Percentiles rank a stretch among this genome's conserved stretches.
phyloP scores from a whole-genome alignment of 2,797 vertebrate species.

The Fistularia commersonii region DNA sequence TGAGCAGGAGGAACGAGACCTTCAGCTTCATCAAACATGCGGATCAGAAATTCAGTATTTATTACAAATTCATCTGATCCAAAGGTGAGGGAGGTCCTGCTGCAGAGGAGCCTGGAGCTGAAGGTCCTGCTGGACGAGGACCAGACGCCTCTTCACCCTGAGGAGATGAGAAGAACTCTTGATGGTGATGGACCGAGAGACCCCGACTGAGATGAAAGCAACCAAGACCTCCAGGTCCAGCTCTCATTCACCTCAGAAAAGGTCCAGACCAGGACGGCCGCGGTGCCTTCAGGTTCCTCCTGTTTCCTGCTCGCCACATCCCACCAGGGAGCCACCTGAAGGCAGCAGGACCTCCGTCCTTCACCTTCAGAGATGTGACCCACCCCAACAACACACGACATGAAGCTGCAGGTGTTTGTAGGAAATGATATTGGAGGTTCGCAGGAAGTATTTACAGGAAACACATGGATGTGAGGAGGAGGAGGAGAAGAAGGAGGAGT shows the following conservation, averaged over 20 bases:
- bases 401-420: conserved; percentile 27
- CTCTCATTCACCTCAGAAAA: conserved; percentile 51
- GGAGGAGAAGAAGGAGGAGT: too few relatives aligned
- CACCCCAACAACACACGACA: too few relatives aligned
- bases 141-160: conserved; percentile 59
- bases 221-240: conserved; percentile 53
- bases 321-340: too few relatives aligned
- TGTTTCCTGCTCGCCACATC: too few relatives aligned
- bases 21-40: too few relatives aligned
- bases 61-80: conserved; percentile 44
- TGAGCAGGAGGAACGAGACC: conserved; percentile 39
- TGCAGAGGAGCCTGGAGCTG: conserved; percentile 63
- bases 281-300: too few relatives aligned
- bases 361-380: too few relatives aligned
- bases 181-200: conserved; percentile 37
- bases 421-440: conserved; percentile 58
- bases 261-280: too few relatives aligned
- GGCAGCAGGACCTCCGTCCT: too few relatives aligned
- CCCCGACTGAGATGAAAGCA: conserved; percentile 46
- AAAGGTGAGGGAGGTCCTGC: conserved; percentile 57
- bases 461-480: conserved; percentile 19
- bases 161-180: conserved; percentile 68
- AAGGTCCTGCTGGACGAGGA: conserved; percentile 47
- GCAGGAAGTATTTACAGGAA: conserved; percentile 56
- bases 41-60: conserved; percentile 3